Base-by-base conservation (phyloP, 2,797 vertebrate species). In the Poecilia wingei region DNA sequence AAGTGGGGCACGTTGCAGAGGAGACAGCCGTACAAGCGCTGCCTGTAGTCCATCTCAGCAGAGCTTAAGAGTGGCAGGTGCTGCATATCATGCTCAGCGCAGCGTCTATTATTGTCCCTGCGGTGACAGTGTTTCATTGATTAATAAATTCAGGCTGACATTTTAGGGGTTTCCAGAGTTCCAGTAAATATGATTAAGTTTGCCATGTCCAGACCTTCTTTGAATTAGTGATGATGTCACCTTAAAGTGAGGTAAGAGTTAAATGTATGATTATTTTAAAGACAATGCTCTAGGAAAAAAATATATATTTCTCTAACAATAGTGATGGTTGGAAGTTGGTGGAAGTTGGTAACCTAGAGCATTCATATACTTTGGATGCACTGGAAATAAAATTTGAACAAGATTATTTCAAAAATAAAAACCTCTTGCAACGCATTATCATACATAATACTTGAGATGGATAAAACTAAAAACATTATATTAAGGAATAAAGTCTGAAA, bases 61-160 rank as follows among this genome's bases (percentile, higher is more conserved):
- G 80, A 89, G 92, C 91, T 93, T 85, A 86, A 86, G 91, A 92
- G 80, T 94, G 92, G 93, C 94, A 94, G 94, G 91, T 93, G 94
- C 91, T 89, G 90, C 91, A 92, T 82, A 93, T 93, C 91, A 89
- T 91, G 86, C 88, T 72, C 89, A 79, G 84, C 80, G 88, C 64
- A 66, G 81, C 81, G 76, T 92, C 87, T 85, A 88, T 91, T 91
- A 89, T 85, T 77, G 90, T 89, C 90, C 90, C 91, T 91, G 89
- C 82, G 91, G 92, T 87, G 90, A 92, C 82, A 81, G 78, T 69
- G 86, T 86, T 89, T 90, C 82, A 82, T 83, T 91, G 92, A 93
- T 88, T 89, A 92, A 92, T 91, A 91, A 80, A 90, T 88, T 87
- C 80, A 70, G 47, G 57, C 81, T 87, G 89, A 87, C 92, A 90